These are phyloP conservation scores for Protophormia terraenovae DNA, from an alignment of 2,888 invertebrate species.

Conservation along the genomic window DNA sequence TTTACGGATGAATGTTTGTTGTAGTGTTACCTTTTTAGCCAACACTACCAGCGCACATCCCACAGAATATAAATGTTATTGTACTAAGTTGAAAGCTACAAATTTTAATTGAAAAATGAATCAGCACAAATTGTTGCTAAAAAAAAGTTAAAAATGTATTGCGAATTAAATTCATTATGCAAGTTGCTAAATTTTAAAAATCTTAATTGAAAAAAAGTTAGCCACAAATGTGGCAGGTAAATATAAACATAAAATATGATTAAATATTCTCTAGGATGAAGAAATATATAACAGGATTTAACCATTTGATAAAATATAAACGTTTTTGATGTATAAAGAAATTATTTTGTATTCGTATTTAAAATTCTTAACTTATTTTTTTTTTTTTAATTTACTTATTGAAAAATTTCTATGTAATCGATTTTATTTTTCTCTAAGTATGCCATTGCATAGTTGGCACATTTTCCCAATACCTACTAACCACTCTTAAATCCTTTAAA, in stretches of 20 bases:
- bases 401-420: too few relatives aligned
- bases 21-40: background rate
- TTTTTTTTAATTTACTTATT: too few relatives aligned
- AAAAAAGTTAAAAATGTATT: background rate
- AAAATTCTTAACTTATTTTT: too few relatives aligned
- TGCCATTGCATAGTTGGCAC: background rate
- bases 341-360: too few relatives aligned
- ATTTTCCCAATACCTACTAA: background rate
- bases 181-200: background rate
- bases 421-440: background rate
- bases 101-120: conserved; percentile 29
- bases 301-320: too few relatives aligned
- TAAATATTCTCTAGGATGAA: background rate
- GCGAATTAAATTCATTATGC: background rate
- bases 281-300: background rate
- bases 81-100: background rate
- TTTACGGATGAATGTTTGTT: background rate
- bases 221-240: background rate
- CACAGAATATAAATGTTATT: background rate
- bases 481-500: background rate
- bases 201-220: background rate
- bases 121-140: conserved; percentile 15
- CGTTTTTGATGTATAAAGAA: too few relatives aligned
- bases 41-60: background rate
- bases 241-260: background rate